Base-by-base conservation (phyloP, 2,797 vertebrate species). In the Arrhamphus sclerolepis region DNA sequence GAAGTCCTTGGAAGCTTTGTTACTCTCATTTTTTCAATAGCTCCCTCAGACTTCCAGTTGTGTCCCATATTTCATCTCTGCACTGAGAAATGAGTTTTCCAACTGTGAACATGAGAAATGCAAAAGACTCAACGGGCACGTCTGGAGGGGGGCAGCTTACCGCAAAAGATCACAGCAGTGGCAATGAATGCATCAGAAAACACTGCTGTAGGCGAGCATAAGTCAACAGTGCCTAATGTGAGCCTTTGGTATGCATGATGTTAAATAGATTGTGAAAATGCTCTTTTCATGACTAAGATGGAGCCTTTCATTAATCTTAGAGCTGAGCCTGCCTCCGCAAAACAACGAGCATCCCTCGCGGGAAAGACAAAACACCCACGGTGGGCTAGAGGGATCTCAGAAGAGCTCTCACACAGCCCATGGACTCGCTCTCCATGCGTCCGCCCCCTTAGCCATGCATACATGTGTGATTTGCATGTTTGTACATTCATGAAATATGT, bases 271-370 rank as follows among this genome's bases (percentile, higher is more conserved):
- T 89, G 87, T 89, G 83, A 89, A 91, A 91, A 88, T 83, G 80
- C 83, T 87, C 83, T 81, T 89, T 91, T 90, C 88, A 86, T 87
- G 87, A 91, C 85, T 82, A 90, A 91, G 90, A 92, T 85, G 87
- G 80, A 90, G 89, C 89, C 91, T 91, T 92, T 92, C 89, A 92
- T 92, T 93, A 92, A 92, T 92, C 92, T 89, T 66, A 42, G 75
- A 87, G 83, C 83, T 78, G 81, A 90, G 88, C 84, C 88, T 91
- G 89, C 92, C 92, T 89, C 89, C 84, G 77, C 89, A 91, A 89
- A 90, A 89, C 89, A 89, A 86, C 72, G 77, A 89, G 84, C 85
- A 81, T 89, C 89, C 89, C 90, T 90, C 58, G 73, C 74, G 83
- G 91, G 85, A 82, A 83, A 88, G 83, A 89, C 86, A 86, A 86